Evolutionary conservation across 2,113 vertebrate species (phyloP).

Genomic region (Bettongia penicillata): DNA sequence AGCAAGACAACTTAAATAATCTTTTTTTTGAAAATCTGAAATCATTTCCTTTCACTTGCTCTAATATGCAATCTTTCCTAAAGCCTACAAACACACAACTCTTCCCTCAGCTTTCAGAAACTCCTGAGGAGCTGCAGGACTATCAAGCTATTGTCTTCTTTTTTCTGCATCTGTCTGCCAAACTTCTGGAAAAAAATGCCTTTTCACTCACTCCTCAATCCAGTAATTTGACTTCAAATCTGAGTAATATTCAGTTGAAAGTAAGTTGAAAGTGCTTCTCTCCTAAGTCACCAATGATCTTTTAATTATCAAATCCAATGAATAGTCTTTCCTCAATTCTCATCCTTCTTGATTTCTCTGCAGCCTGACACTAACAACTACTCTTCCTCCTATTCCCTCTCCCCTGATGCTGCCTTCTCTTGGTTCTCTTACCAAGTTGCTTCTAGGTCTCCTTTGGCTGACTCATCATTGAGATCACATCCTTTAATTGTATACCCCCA

Average conservation of each 20-base stretch:
- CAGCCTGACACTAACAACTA: not conserved
- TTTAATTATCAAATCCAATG: not conserved
- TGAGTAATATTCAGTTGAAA: not conserved
- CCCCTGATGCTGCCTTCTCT: not conserved
- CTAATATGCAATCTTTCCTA: not conserved
- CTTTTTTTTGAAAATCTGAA: not conserved
- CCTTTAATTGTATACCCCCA: not conserved
- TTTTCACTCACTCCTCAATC: not conserved
- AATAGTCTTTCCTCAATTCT: not conserved
- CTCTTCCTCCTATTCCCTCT: not conserved
- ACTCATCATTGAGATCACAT: not conserved
- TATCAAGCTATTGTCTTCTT: not conserved
- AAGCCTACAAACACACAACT: not conserved
- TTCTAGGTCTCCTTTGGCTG: not conserved
- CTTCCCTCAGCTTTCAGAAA: not conserved
- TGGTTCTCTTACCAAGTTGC: not conserved
- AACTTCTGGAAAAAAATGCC: not conserved
- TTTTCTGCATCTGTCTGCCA: not conserved
- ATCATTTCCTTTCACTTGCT: not conserved
- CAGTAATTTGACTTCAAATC: not conserved
- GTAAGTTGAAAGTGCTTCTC: not conserved
- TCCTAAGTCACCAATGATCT: not conserved
- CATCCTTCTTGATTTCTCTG: not conserved
- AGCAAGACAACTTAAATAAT: not conserved
- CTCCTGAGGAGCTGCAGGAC: not conserved